Base-by-base conservation (phyloP, 2,888 invertebrate species). In the Pristionchus fissidentatus region DNA sequence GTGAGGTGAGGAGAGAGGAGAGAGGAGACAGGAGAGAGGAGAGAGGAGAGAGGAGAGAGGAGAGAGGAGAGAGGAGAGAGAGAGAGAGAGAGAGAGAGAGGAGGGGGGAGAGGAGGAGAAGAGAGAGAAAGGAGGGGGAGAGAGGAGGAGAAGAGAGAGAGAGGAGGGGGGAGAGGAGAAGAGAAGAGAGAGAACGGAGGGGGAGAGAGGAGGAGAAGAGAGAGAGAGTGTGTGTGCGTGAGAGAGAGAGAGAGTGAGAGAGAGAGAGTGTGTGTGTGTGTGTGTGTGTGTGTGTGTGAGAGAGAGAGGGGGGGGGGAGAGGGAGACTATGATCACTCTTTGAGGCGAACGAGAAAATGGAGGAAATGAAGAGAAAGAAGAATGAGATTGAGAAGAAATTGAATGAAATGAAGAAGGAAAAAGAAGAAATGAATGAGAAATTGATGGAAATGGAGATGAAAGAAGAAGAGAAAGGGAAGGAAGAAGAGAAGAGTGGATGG, bases 191-290 rank as follows among this genome's bases (percentile, higher is more conserved):
- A 13, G 60, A 60, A 26, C 19, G 29, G 43, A 38, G 41, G 19
- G 62, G 29, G 7, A 57, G 35, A 41, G 41, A 26, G 43, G 38
- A 8, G 2, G 29, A 26, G 52, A 55, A 15, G 66, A 38, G 52
- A 38, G 22, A 15, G 29, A 22, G 13, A 19, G 83, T 43, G 2
- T 7, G n/a, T 22, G 60, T 83, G 73, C 46, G 83, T 85, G 83
- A 85, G 81, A 85, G 81, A 80, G 52, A 82, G 52, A 41, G 83
- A 26, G 38, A 84, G 75, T 83, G 77, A 66, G 15, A 35, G 60
- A 2, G 83, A 85, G 79, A 85, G n/a, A n/a, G n/a, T n/a, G n/a
- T n/a, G n/a, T n/a, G n/a, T n/a, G n/a, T n/a, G n/a, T n/a, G n/a
- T n/a, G n/a, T n/a, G n/a, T n/a, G n/a, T n/a, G n/a, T n/a, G 13